A percentile compares a stretch with the other conserved stretches of the same genome.
Conservation (phyloP, 1,140 invertebrate species). For the Panagrolaimus sp. region DNA sequence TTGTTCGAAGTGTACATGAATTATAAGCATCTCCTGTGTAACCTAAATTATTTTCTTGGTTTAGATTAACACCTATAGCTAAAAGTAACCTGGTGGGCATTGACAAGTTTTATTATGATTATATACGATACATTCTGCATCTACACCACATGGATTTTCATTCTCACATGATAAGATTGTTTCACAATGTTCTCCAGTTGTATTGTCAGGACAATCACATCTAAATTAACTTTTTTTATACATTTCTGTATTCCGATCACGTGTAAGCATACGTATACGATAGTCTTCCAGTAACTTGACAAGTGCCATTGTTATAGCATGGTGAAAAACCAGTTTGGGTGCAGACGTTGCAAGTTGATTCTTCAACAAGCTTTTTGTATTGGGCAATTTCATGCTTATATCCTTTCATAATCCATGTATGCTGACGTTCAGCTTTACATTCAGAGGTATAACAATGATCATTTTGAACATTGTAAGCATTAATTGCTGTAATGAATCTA, state of each 20-base stretch:
- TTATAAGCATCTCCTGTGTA: neutral
- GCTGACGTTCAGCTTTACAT: conserved; percentile 3
- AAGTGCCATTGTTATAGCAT: neutral
- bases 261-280: neutral
- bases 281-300: neutral
- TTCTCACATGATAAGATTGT: neutral
- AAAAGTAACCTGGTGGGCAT: neutral
- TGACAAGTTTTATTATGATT: neutral
- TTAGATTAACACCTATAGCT: too few species aligned
- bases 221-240: neutral
- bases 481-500: too few species aligned
- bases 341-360: neutral
- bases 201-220: neutral
- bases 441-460: too few species aligned
- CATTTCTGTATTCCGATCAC: too few species aligned
- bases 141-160: neutral
- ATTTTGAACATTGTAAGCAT: too few species aligned
- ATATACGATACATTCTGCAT: neutral
- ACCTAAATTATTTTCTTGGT: too few species aligned
- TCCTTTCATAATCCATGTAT: neutral
- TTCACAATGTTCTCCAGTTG: neutral
- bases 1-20: neutral
- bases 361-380: neutral
- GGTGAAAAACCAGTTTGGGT: neutral
- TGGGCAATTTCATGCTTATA: neutral